Conservation (phyloP, 2,888 invertebrate genomes). For the Octonoba sinensis region DNA sequence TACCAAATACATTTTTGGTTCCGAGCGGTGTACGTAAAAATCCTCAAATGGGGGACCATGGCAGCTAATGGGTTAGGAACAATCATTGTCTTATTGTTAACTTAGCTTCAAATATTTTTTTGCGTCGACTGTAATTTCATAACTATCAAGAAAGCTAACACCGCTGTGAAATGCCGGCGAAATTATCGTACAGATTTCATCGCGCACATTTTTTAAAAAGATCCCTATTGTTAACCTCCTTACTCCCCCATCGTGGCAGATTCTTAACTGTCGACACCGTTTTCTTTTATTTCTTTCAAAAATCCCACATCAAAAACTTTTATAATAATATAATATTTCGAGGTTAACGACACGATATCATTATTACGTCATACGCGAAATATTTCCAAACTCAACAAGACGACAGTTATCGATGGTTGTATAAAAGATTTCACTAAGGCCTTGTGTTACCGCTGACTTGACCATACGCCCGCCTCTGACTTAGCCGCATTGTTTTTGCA, state of each 20-base stretch:
- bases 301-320: no score
- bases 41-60: no score
- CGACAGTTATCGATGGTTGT: slow-evolving; percentile 40
- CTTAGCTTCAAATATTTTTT: no score
- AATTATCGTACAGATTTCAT: slow-evolving; percentile 8
- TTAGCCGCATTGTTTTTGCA: slow-evolving; percentile 40
- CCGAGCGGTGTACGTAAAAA: no score
- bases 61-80: no score
- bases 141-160: neutral
- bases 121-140: no score
- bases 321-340: slow-evolving; percentile 42
- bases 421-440: slow-evolving; percentile 52
- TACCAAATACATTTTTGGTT: no score
- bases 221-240: slow-evolving; percentile 24
- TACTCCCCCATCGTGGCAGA: no score
- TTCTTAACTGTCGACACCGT: slow-evolving; percentile 1
- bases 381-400: slow-evolving; percentile 40
- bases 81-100: no score
- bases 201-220: neutral
- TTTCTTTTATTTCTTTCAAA: neutral
- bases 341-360: slow-evolving; percentile 54
- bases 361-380: slow-evolving; percentile 48
- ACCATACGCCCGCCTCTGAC: slow-evolving; percentile 35
- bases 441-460: slow-evolving; percentile 52
- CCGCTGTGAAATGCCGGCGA: slow-evolving; percentile 4